A percentile compares a stretch with the other conserved stretches of the same genome.
Conservation (phyloP, 23 tunicate genomes). For the Clavelina lepadiformis region DNA sequence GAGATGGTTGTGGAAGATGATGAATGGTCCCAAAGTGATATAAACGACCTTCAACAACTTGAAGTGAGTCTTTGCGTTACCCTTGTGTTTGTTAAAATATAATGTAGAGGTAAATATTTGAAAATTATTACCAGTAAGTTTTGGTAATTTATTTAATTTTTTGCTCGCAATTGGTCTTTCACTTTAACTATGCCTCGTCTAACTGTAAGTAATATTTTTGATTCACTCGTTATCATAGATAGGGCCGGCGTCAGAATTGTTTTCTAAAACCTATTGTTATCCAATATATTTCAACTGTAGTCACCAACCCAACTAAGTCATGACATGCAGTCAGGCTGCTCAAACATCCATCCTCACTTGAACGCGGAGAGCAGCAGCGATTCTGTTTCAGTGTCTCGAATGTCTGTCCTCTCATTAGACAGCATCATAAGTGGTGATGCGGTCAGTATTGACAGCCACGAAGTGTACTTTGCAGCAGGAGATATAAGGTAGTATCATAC, state of each 20-base stretch:
- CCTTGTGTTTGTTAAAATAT: too few species aligned
- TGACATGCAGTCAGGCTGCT: not conserved
- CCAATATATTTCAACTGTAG: slow-evolving; percentile 12
- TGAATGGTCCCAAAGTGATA: slow-evolving; percentile 94
- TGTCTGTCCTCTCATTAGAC: slow-evolving; percentile 92
- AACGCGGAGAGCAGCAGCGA: slow-evolving; percentile 73
- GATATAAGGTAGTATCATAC: slow-evolving; percentile 79
- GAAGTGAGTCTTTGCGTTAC: slow-evolving; percentile 53
- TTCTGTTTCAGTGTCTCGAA: slow-evolving; percentile 82
- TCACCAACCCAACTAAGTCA: slow-evolving; percentile 51
- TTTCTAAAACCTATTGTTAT: not conserved
- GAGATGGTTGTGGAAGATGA: slow-evolving; percentile 46
- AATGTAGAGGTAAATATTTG: too few species aligned
- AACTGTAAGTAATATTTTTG: too few species aligned
- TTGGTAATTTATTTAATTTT: too few species aligned
- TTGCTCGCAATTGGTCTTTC: too few species aligned
- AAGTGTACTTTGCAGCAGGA: slow-evolving; percentile 77
- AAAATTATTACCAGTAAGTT: too few species aligned
- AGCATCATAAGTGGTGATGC: slow-evolving; percentile 87
- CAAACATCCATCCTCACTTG: slow-evolving; percentile 8
- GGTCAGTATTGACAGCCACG: slow-evolving; percentile 76
- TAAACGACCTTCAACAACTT: slow-evolving; percentile 60
- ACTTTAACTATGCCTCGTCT: too few species aligned
- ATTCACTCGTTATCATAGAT: too few species aligned
- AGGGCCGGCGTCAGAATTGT: not conserved